Evolutionary conservation across 2,888 invertebrate species (phyloP).

Genomic region (Aquatica leii): DNA sequence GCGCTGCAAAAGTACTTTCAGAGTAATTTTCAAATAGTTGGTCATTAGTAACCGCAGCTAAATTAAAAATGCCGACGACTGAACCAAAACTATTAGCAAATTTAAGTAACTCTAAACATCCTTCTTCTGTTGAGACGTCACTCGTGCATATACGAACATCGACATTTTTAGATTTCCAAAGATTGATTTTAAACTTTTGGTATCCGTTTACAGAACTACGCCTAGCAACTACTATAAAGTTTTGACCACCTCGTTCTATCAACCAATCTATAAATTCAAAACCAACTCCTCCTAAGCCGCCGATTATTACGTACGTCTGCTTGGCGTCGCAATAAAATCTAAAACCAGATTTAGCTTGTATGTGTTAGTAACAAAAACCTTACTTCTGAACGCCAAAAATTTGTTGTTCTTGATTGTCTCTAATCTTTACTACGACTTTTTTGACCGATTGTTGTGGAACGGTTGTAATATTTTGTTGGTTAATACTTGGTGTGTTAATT

Average conservation of each 20-base stretch:
- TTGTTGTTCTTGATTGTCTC: conserved; percentile 41
- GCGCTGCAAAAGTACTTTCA: conserved; percentile 70
- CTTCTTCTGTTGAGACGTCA: conserved; percentile 74
- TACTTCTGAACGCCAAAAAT: too few relatives aligned
- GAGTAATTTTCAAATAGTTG: conserved; percentile 81
- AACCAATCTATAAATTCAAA: conserved; percentile 89
- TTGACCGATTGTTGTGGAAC: conserved; percentile 63
- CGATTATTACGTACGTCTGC: conserved; percentile 70
- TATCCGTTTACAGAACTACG: conserved; percentile 83
- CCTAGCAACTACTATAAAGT: conserved; percentile 82
- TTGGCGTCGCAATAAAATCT: conserved; percentile 64
- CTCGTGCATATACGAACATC: conserved; percentile 73
- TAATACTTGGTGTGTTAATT: too few relatives aligned
- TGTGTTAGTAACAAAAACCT: too few relatives aligned
- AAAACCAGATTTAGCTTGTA: too few relatives aligned
- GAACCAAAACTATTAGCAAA: conserved; percentile 71
- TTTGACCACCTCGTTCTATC: conserved; percentile 80
- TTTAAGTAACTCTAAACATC: conserved; percentile 74
- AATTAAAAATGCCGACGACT: conserved; percentile 87
- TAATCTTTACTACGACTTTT: conserved; percentile 66
- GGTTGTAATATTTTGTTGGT: too few relatives aligned
- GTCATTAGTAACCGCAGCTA: conserved; percentile 84
- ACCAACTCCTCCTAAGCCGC: conserved; percentile 93
- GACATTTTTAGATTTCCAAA: conserved; percentile 61
- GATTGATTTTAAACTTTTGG: conserved; percentile 74